Base-by-base conservation (phyloP, 2,888 invertebrate genomes). In the Limnephilus marmoratus region DNA sequence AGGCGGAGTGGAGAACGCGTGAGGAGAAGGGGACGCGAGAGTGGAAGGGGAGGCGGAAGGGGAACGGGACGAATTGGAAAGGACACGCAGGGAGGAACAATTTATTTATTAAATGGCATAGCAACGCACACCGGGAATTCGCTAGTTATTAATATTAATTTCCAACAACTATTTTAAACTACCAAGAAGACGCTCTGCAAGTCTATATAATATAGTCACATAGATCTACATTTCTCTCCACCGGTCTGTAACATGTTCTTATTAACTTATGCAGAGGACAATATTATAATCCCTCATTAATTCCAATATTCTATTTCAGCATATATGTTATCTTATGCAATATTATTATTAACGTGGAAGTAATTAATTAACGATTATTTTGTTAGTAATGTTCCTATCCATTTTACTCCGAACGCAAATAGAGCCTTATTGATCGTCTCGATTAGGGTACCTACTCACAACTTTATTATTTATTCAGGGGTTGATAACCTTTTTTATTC, bases 331-430 rank as follows among this genome's bases (percentile, higher is more conserved):
- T 68, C 68, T 68, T n/a, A n/a, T 68, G 68, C n/a, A 9, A 68
- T n/a, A 68, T 68, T 24, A 34, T 12, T 83, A 83, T 83, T 41
- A 83, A 83, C 37, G 29, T 83, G 18, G 83, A 31, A 31, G 37
- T 83, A 83, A 45, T 85, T 85, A 85, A 85, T 86, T 86, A 49
- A 49, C 86, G 45, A 45, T 45, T 86, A 86, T 86, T 41, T 86
- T 15, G 83, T 45, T 86, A 86, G 45, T 24, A 29, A 45, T 45
- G 86, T 86, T 86, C 45, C 45, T 45, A 86, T 86, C 45, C 1
- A 49, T 29, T 41, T 86, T 45, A n/a, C 68, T 68, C 5, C n/a
- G 12, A 45, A 24, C 86, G 49, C 86, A 86, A 37, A 86, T 86
- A 86, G 86, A 89, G 24, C 34, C 81, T 41, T 81, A 41, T 89